Evolutionary conservation across 2,888 invertebrate species (phyloP), one percentile per base, ranked within the genome.

Genomic region (Branchipolynoe longqiensis): DNA sequence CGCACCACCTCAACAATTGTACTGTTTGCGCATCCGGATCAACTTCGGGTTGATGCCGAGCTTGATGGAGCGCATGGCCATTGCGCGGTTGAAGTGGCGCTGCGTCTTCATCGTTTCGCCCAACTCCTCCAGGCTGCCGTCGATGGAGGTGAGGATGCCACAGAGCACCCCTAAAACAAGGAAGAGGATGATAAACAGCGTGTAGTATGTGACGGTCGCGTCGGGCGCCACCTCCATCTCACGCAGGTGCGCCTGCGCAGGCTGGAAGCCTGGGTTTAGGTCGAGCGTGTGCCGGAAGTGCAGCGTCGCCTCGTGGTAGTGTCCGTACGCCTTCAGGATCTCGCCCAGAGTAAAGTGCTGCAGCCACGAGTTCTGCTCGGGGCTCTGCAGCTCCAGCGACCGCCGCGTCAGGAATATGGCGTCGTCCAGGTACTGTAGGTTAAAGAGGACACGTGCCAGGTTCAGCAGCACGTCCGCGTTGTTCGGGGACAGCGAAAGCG

Each of bases 301-400:
- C 88, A 97, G 95, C 58, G 96, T 95, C 58, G 97, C 97, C 94
- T 97, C 97, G 95, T 97, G 96, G 94, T 97, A 97, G 92, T 97
- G 97, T 90, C 97, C 97, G 92, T 97, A 97, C 0, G 97, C 97
- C 94, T 97, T 97, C 92, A 97, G 97, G 93, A 98, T 97, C 94
- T 98, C 97, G 6, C 97, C 97, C 84, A 98, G 95, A 6, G 97
- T 97, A 93, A 97, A 97, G 94, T 97, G 97, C 94, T 97, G 97
- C 92, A 97, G 96, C 97, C 97, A 97, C 0, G 97, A 96, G 92
- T 96, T 97, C 91, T 97, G 96, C 92, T 97, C 97, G 0, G 96
- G 96, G 40, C 97, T 96, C 92, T 97, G 97, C 86, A 97, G 96
- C 91, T 97, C 97, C 59, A 98, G 95, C 22, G 97, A 97, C 83